Percentiles rank a stretch among this genome's conserved stretches.
Conservation (phyloP, 1,140 invertebrate species). For the Tetraneura akinire region DNA sequence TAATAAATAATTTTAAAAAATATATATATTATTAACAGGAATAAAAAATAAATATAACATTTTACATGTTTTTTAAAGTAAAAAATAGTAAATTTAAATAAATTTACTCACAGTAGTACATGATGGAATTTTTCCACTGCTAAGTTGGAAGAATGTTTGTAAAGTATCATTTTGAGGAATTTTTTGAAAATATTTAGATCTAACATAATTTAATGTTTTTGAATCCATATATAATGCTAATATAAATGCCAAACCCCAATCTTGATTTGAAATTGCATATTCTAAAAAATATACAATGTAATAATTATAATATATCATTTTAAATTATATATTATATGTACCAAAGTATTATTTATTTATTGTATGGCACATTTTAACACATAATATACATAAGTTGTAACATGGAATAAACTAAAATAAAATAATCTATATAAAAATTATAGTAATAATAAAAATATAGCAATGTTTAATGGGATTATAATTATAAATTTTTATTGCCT, state of each 20-base stretch:
- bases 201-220: constrained; percentile 82
- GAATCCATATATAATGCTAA: constrained; percentile 86
- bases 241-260: constrained; percentile 94
- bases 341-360: too few species aligned
- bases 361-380: too few species aligned
- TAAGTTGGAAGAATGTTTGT: constrained; percentile 88
- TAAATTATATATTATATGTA: too few species aligned
- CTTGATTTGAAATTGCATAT: constrained; percentile 83
- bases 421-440: too few species aligned
- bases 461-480: too few species aligned
- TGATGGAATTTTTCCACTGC: constrained; percentile 82
- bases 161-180: constrained; percentile 84
- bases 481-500: too few species aligned
- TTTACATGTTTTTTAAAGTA: background rate
- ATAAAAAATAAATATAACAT: too few species aligned
- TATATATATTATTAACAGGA: too few species aligned
- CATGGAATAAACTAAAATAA: too few species aligned
- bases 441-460: too few species aligned
- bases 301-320: background rate
- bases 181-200: constrained; percentile 86
- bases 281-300: constrained; percentile 63
- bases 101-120: constrained; percentile 72
- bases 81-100: too few species aligned
- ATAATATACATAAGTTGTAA: too few species aligned
- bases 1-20: constrained; percentile 56